Evolutionary conservation across 2,113 vertebrate genomes (phyloP).

Genomic region (Rhabdornis inornatus): DNA sequence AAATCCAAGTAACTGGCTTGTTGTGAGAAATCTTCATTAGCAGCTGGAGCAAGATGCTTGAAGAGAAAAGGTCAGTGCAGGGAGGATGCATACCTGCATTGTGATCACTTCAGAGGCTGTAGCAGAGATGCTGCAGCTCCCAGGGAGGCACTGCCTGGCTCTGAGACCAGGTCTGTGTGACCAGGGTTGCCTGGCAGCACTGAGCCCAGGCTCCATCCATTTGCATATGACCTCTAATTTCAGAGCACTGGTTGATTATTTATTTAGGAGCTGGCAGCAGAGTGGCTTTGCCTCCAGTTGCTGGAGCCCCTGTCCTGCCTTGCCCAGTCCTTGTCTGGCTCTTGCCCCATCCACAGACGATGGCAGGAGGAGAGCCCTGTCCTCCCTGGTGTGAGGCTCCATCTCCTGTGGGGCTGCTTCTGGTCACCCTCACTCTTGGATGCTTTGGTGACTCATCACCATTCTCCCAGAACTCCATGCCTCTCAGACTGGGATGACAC

Average conservation of each 20-base stretch:
- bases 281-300: not conserved
- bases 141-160: not conserved
- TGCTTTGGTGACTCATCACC: not conserved
- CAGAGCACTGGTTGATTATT: conserved; percentile 38
- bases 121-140: not conserved
- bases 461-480: not conserved
- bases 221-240: conserved; percentile 1
- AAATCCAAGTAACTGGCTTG: not conserved
- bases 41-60: not conserved
- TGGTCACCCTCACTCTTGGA: accelerated
- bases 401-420: accelerated
- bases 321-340: not conserved
- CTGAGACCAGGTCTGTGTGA: not conserved
- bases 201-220: not conserved
- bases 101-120: not conserved
- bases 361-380: not conserved
- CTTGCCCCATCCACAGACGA: accelerated
- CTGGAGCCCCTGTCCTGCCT: not conserved
- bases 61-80: not conserved
- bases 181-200: not conserved
- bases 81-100: not conserved
- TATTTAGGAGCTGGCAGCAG: conserved; percentile 58
- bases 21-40: not conserved
- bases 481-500: accelerated
- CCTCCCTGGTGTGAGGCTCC: accelerated